Evolutionary conservation across 2,113 vertebrate species (phyloP).

Genomic region (Alethe diademata): DNA sequence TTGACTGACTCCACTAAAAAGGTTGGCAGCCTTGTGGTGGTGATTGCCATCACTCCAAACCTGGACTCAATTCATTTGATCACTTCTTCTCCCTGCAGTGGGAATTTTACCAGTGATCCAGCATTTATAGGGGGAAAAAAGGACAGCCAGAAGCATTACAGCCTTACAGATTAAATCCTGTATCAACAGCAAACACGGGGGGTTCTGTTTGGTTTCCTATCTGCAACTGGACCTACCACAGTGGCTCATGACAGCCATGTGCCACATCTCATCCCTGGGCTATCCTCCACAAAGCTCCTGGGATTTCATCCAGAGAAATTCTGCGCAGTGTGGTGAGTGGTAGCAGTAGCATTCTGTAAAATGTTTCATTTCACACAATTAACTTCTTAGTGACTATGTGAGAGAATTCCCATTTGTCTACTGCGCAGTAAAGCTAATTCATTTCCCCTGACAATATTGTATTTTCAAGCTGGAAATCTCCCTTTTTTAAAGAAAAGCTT

Average conservation of each 20-base stretch:
- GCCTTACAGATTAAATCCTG: neutral
- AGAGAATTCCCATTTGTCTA: neutral
- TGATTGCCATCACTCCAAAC: neutral
- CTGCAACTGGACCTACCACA: neutral
- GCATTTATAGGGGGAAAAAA: neutral
- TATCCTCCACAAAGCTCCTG: neutral
- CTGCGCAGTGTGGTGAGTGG: neutral
- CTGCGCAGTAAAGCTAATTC: neutral
- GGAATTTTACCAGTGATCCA: neutral
- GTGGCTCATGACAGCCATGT: neutral
- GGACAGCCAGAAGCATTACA: neutral
- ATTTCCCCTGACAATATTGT: neutral
- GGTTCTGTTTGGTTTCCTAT: neutral
- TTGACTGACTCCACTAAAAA: neutral
- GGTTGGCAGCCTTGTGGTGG: neutral
- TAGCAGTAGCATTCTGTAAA: neutral
- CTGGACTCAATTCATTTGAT: neutral
- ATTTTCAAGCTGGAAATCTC: neutral
- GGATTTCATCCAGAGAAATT: neutral
- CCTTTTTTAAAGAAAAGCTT: neutral
- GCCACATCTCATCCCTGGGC: neutral
- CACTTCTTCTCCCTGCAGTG: neutral
- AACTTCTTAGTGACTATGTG: neutral
- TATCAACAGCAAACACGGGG: neutral
- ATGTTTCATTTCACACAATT: neutral